Base-by-base conservation (phyloP, 2,797 vertebrate species). In the Chrosomus eos region DNA sequence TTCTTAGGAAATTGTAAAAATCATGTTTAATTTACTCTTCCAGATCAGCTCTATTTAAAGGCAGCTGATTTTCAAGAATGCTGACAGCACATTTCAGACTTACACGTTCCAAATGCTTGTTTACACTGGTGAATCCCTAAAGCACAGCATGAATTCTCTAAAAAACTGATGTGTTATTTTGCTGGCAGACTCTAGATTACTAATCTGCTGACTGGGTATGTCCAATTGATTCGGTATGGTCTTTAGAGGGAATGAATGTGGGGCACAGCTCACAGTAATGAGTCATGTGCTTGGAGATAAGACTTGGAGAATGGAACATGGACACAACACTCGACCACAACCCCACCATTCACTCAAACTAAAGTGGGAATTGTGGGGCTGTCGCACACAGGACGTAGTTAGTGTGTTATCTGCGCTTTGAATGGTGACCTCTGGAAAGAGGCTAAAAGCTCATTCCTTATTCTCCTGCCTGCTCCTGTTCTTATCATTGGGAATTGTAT, bases 281-380 rank as follows among this genome's bases (percentile, higher is more conserved):
- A 91, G 87, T 92, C 89, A 89, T 66, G 80, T 64, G 66, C 40
- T 31, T 76, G 36, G 80, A 60, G 88, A 91, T 90, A 91, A 86
- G 75, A 75, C 51, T 33, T 78, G 2, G 75, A 68, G 75, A 81
- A 81, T 68, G 87, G 85, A 68, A 68, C 80, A 58, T 74, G 81
- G 58, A 66, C 62, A 31, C 82, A 73, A 87, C 80, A 88, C 80
- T 86, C 26, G 18, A 60, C 43, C 70, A 62, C 75, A 81, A 86
- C 72, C 84, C 48, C 31, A 68, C 80, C 68, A 70, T 60, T 84
- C 81, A 84, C 45, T 82, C 86, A 81, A 86, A 80, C 28, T 53
- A 51, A 40, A 74, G 66, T 45, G 43, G 79, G 38, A 74, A 75
- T 78, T 81, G 64, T 80, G 7, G 3, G 13, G 36, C 48, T 81